Percentiles rank a stretch among this genome's conserved stretches.
Evolutionary conservation across 2,113 vertebrate genomes (phyloP).

Genomic region (Sakesphorus luctuosus): DNA sequence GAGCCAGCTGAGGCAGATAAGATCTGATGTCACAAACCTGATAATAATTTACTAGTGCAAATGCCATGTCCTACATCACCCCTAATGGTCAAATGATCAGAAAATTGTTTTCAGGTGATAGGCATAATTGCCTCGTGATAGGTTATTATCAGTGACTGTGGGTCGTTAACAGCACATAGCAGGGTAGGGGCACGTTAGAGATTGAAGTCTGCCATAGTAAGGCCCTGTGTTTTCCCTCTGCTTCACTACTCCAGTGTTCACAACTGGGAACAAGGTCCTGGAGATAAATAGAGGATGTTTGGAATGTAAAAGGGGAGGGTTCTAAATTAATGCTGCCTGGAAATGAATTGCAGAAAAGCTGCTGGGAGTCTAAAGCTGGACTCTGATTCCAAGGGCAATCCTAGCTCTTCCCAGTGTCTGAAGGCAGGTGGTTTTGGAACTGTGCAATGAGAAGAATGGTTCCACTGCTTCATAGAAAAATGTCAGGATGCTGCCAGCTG

Average conservation of each 20-base stretch:
- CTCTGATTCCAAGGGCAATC: background rate
- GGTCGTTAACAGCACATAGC: background rate
- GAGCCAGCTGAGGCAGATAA: background rate
- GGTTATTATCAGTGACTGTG: background rate
- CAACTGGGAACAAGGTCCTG: background rate
- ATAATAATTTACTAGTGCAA: slow-evolving; percentile 12
- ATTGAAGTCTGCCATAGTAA: rapidly evolving
- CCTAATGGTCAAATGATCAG: slow-evolving; percentile 21
- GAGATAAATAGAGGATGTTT: background rate
- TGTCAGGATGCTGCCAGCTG: background rate
- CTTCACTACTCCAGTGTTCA: background rate
- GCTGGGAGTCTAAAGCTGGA: background rate
- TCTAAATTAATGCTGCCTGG: background rate
- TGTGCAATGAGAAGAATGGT: background rate
- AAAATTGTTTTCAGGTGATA: slow-evolving; percentile 31
- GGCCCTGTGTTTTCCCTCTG: background rate
- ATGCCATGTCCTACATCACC: background rate
- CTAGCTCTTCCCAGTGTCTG: background rate
- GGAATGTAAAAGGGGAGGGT: background rate
- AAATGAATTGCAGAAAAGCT: background rate
- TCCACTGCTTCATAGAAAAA: background rate
- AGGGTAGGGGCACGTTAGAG: background rate
- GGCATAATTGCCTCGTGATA: background rate
- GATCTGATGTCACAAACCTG: background rate
- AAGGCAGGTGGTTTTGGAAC: background rate